Evolutionary conservation across 2,888 invertebrate species (phyloP).

Genomic region (Drosophila prostipennis): DNA sequence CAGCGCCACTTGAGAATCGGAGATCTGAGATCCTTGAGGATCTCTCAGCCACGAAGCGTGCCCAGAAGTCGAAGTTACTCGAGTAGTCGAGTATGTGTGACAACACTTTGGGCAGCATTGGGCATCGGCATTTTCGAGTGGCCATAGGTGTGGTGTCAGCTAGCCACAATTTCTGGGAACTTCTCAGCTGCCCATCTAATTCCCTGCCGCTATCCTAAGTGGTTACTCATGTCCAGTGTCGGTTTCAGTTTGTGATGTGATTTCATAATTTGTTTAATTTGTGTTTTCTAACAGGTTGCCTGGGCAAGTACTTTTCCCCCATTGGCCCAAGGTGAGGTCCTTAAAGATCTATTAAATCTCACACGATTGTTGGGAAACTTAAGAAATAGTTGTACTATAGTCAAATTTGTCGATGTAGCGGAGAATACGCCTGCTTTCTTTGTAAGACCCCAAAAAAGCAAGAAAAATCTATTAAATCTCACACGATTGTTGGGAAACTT

Average conservation of each 20-base stretch:
- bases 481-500: neutral
- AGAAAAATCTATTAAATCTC: neutral
- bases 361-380: neutral
- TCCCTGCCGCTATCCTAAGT: slow-evolving; percentile 14
- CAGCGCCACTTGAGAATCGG: slow-evolving; percentile 15
- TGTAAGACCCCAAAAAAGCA: too few relatives aligned
- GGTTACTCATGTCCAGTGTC: slow-evolving; percentile 12
- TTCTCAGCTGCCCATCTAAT: slow-evolving; percentile 23
- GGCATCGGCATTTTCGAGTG: slow-evolving; percentile 1
- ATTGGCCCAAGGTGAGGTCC: neutral
- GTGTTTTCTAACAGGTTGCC: slow-evolving; percentile 21
- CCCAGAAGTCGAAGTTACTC: slow-evolving; percentile 22
- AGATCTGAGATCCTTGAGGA: neutral
- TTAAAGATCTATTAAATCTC: neutral
- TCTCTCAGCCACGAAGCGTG: slow-evolving; percentile 20
- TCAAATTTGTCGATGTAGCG: neutral
- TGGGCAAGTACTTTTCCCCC: neutral
- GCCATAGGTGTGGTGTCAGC: slow-evolving; percentile 54
- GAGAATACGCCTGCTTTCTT: too few relatives aligned
- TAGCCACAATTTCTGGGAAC: slow-evolving; percentile 61
- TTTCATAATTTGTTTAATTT: slow-evolving; percentile 28
- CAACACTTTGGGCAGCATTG: slow-evolving; percentile 31
- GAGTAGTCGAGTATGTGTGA: slow-evolving; percentile 44
- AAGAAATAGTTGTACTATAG: neutral
- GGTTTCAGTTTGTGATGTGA: slow-evolving; percentile 14